Evolutionary conservation across 2,113 vertebrate species (phyloP), one percentile per base, ranked within the genome.

Genomic region (Rhinogobius similis): DNA sequence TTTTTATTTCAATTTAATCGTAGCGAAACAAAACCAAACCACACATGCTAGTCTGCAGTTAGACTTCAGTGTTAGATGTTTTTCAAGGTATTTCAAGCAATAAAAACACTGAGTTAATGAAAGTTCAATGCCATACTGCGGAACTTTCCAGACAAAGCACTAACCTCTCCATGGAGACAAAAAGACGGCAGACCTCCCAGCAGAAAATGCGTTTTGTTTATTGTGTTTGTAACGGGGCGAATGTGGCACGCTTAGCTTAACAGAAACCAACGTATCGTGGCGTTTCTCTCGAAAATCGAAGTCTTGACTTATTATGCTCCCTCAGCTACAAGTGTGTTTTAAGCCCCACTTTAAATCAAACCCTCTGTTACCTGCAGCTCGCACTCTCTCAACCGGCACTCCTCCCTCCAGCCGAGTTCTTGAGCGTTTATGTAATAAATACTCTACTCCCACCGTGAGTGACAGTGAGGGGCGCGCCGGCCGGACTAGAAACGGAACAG

Each of bases 341-440:
- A 55, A 55, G 23, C 52, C 52, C 24, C 52, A 55, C 24, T 27
- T 58, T 29, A 58, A 58, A 58, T 58, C 55, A 58, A 58, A 29
- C 14, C 55, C 55, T 58, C 55, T 58, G 26, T 58, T 29, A 58
- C 55, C 55, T 29, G 55, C 16, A 70, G 67, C 68, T 73, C 71
- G 62, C 67, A 73, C 68, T 53, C 72, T 69, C 69, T 82, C 74
- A 52, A 64, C 83, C 76, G 58, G 75, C 66, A 67, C 56, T 55
- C 65, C 68, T 76, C 81, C 71, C 79, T 87, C 82, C 68, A 52
- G 78, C 78, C 8, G 23, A 75, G 59, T 61, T 73, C 65, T 70
- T 59, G 66, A 39, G 76, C 83, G 77, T 93, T 93, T 93, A 92
- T 91, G 90, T 91, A 91, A 91, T 93, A 92, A 93, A 93, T 87